Conservation (phyloP, 2,888 invertebrate species). For the Drosophila picticornis region DNA sequence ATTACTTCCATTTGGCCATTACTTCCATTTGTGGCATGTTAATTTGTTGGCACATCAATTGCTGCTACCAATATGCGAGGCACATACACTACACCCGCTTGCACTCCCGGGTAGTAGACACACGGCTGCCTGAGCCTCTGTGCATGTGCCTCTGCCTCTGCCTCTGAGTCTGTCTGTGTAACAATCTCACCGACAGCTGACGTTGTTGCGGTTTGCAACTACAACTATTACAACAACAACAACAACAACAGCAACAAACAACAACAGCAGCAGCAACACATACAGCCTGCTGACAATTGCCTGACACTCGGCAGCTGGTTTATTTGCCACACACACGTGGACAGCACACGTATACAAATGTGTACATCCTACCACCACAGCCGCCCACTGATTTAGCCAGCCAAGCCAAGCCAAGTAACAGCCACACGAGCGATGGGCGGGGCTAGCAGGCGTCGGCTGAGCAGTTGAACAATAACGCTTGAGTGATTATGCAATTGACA, state of each 20-base stretch:
- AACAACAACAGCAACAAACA: conserved; percentile 33
- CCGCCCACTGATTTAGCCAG: conserved; percentile 43
- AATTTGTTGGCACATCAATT: conserved; percentile 84
- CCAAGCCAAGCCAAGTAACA: conserved; percentile 51
- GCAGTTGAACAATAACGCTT: conserved; percentile 81
- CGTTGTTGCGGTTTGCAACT: conserved; percentile 72
- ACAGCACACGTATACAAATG: conserved; percentile 19
- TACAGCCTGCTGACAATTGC: conserved; percentile 72
- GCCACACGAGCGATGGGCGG: conserved; percentile 22
- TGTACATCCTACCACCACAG: conserved; percentile 4
- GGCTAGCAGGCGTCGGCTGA: conserved; percentile 57
- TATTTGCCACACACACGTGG: conserved; percentile 76
- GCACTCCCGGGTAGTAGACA: conserved; percentile 26
- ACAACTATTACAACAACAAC: conserved; percentile 73
- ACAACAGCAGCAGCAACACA: conserved; percentile 26
- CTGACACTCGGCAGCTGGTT: conserved; percentile 77
- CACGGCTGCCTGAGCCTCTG: conserved; percentile 9
- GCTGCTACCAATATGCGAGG: conserved; percentile 75
- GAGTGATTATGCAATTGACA: conserved; percentile 84
- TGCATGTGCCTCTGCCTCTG: conserved; percentile 20
- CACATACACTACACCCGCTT: conserved; percentile 52
- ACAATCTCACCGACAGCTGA: conserved; percentile 81
- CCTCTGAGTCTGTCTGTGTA: conserved; percentile 38
- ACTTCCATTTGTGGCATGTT: conserved; percentile 84
- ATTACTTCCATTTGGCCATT: conserved; percentile 82